phyloP scores from a whole-genome alignment of 2,113 vertebrate species.

The human region DNA sequence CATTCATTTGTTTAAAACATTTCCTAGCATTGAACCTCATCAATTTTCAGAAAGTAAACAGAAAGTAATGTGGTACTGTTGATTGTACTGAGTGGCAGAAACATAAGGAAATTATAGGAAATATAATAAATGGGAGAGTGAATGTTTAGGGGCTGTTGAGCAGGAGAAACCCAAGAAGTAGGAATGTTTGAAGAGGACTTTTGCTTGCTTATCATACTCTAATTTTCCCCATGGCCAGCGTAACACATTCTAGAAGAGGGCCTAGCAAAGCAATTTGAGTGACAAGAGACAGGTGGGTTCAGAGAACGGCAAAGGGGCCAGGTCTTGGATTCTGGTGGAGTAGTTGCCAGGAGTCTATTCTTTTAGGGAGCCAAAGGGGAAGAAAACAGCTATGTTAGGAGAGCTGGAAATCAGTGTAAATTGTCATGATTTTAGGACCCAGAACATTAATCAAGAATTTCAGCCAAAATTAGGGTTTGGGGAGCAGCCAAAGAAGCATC shows the following conservation, averaged over 20 bases:
- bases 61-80: not conserved
- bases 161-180: not conserved
- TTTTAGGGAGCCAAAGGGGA: not conserved
- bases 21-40: not conserved
- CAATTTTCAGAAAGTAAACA: conserved; percentile 10
- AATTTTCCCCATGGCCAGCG: not conserved
- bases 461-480: not conserved
- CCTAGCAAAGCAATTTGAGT: not conserved
- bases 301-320: not conserved
- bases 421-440: not conserved
- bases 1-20: not conserved
- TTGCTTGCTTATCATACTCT: not conserved
- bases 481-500: not conserved
- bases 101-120: not conserved
- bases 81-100: not conserved
- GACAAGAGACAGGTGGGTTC: not conserved
- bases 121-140: not conserved
- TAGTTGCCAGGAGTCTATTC: not conserved
- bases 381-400: conserved; percentile 1
- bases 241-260: not conserved
- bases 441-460: conserved; percentile 16
- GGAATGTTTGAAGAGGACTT: not conserved
- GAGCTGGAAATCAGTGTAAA: not conserved
- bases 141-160: not conserved
- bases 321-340: not conserved